Evolutionary conservation across 2,113 vertebrate genomes (phyloP), one percentile per base, ranked within the genome.

Genomic region (Trematomus loennbergii): DNA sequence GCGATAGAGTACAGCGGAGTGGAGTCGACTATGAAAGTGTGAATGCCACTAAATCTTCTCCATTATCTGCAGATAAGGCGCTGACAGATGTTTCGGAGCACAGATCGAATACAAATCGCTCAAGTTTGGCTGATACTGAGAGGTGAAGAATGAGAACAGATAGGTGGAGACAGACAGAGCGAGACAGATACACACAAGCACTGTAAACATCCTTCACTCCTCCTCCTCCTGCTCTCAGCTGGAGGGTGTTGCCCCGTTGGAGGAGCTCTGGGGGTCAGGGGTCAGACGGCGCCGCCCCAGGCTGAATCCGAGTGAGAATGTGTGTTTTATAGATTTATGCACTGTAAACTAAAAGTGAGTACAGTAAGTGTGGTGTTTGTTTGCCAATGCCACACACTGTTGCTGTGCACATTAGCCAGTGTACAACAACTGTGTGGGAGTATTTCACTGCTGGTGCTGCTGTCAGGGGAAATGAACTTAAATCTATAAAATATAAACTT

Each of bases 1-100:
- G 58, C 29, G 61, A 81, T 10, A 25, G 81, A 64, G 52, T 40
- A 54, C 77, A 53, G 63, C 18, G 10, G 52, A 62, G 58, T 58
- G 64, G 78, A 75, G 80, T 76, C 13, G 16, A 85, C 82, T 43
- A 73, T 83, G 58, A 87, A 86, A 76, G 55, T 69, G 48, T 75
- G 60, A 86, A 85, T 61, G 86, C 75, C 78, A 72, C 78, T 85
- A 92, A 88, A 85, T 89, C 85, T 83, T 84, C n/a, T 80, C 81
- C 69, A 86, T 88, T 88, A 88, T 86, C 86, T 79, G 45, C 83
- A 73, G 86, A 91, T 87, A 73, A 88, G 86, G 72, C 61, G n/a
- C 15, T 76, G 88, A 88, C 87, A 87, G 91, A 87, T 90, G 88
- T 88, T 85, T 73, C 1, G 20, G 63, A 75, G 84, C 33, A 40